Evolutionary conservation across 2,888 invertebrate species (phyloP).

Genomic region (Fissipunctia ypsillon): DNA sequence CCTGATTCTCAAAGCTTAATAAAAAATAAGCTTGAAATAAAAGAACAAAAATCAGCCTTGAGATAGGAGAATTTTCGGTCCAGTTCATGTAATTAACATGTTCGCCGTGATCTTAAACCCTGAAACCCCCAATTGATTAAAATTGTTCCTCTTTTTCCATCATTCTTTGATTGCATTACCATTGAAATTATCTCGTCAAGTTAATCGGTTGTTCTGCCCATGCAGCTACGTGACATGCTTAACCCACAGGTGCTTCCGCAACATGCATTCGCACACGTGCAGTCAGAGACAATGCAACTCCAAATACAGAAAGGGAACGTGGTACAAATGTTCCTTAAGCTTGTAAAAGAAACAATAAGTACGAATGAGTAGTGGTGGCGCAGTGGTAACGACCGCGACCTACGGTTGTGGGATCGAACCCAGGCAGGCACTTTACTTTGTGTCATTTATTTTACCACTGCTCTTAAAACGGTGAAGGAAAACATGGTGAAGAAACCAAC

Average conservation of each 20-base stretch:
- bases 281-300: conserved; percentile 11
- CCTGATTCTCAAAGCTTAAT: no score
- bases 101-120: neutral
- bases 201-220: neutral
- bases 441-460: no score
- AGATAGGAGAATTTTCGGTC: no score
- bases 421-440: neutral
- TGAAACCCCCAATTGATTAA: neutral
- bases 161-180: neutral
- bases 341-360: neutral
- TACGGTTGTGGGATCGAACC: neutral
- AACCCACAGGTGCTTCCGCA: neutral
- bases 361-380: neutral
- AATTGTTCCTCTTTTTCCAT: neutral
- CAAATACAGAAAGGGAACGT: conserved; percentile 7
- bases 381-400: no score
- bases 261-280: conserved; percentile 13
- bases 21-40: no score
- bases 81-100: no score
- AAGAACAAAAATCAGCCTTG: no score
- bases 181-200: neutral
- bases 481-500: neutral
- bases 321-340: neutral
- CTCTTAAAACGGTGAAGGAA: neutral
- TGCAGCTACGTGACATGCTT: conserved; percentile 7